These are phyloP conservation scores for Antitype chi DNA, from an alignment of 2,888 invertebrate species.

Conservation along the genomic window DNA sequence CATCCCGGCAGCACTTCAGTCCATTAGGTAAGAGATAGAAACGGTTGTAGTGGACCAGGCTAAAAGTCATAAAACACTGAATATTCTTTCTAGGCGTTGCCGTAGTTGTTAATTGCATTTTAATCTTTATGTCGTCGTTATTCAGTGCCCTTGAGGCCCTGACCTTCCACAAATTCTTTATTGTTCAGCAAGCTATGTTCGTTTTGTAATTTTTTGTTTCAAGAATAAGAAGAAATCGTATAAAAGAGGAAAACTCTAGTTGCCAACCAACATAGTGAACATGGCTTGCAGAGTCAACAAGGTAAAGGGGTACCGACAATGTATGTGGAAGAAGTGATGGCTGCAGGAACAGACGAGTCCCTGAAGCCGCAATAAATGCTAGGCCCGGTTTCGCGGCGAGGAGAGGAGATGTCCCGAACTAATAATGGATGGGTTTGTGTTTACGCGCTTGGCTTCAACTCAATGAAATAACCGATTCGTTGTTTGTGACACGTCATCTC, in stretches of 20 bases:
- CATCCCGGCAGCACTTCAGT: background rate
- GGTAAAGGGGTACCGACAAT: background rate
- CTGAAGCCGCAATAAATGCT: background rate
- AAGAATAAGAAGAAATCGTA: background rate
- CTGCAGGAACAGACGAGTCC: background rate
- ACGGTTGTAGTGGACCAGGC: background rate
- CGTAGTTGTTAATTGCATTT: background rate
- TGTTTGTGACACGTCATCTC: background rate
- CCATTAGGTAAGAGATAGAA: slow-evolving; percentile 6
- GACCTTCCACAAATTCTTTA: background rate
- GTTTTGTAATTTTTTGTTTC: background rate
- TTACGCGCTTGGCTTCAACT: background rate
- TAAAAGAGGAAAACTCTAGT: background rate
- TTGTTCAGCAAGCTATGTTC: background rate
- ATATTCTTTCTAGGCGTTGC: background rate
- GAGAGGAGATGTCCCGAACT: background rate
- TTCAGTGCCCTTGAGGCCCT: background rate
- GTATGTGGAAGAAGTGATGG: background rate
- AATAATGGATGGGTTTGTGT: background rate
- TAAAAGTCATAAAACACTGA: background rate
- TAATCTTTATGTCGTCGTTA: background rate
- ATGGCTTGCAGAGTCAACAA: background rate
- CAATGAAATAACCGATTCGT: background rate
- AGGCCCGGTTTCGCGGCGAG: background rate
- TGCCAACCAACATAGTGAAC: background rate